phyloP scores from a whole-genome alignment of 1,140 invertebrate species.

The Campoletis sonorensis region DNA sequence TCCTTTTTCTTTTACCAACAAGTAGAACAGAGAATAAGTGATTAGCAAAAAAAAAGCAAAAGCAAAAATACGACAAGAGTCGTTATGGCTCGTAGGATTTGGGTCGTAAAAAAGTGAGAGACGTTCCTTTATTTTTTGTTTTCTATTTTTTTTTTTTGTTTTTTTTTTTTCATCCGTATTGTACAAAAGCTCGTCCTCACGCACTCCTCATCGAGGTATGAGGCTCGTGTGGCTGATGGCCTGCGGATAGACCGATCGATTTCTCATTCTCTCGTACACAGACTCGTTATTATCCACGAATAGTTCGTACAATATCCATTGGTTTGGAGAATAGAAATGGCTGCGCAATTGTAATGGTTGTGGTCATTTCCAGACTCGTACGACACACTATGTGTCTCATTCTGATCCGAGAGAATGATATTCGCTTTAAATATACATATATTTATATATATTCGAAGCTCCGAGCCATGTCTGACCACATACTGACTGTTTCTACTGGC shows the following conservation, averaged over 20 bases:
- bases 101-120: background rate
- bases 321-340: background rate
- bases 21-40: no score
- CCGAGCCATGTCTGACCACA: background rate
- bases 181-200: slow-evolving; percentile 21
- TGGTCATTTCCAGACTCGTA: background rate
- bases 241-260: slow-evolving; percentile 21
- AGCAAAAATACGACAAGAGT: no score
- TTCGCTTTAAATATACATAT: background rate
- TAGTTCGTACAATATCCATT: slow-evolving; percentile 16
- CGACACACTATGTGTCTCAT: background rate
- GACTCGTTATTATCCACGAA: slow-evolving; percentile 19
- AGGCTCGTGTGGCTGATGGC: slow-evolving; percentile 15
- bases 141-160: background rate
- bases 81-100: no score
- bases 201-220: slow-evolving; percentile 12
- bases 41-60: no score
- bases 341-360: background rate
- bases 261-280: slow-evolving; percentile 22
- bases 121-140: slow-evolving; percentile 1
- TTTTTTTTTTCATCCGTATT: background rate
- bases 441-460: background rate
- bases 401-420: slow-evolving; percentile 13
- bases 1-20: no score
- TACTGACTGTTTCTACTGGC: slow-evolving; percentile 3